phyloP scores from a whole-genome alignment of 92 coral and sea anemone genomes.

The Phymanthus crucifer region DNA sequence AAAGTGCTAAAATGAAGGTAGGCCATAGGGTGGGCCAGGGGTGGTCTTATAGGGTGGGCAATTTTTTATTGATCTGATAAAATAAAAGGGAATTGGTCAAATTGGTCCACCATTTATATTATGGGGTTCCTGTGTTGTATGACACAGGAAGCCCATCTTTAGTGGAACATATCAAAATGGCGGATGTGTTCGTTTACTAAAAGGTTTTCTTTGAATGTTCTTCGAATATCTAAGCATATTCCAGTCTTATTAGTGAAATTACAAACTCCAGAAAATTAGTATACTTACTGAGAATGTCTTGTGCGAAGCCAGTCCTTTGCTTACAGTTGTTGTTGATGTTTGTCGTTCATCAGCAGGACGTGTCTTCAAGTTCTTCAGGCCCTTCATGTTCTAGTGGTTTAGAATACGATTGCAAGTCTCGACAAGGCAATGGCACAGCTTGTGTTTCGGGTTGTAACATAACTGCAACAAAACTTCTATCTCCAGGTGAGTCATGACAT shows the following conservation, averaged over 20 bases:
- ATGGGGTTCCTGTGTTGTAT: not conserved
- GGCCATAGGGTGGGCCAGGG: too few species aligned
- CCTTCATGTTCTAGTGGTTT: constrained; percentile 15
- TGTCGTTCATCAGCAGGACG: not conserved
- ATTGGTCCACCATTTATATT: not conserved
- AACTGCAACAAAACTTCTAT: not conserved
- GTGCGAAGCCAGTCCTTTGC: not conserved
- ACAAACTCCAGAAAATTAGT: not conserved
- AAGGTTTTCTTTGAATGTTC: not conserved
- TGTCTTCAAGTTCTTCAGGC: too few species aligned
- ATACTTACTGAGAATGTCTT: not conserved
- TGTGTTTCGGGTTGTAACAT: constrained; percentile 21
- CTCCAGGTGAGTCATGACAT: constrained; percentile 15
- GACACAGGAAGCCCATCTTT: not conserved
- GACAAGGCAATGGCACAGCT: constrained; percentile 15
- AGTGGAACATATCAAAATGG: not conserved
- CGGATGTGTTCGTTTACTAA: not conserved
- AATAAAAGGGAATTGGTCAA: not conserved
- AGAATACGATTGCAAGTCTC: constrained; percentile 23
- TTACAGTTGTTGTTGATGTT: not conserved
- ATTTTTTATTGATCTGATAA: not conserved
- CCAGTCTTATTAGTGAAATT: too few species aligned
- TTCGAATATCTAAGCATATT: too few species aligned
- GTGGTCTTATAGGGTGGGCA: too few species aligned
- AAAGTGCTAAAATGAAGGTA: too few species aligned